Conservation (phyloP, 1,140 invertebrate genomes). For the Diuraphis noxia region DNA sequence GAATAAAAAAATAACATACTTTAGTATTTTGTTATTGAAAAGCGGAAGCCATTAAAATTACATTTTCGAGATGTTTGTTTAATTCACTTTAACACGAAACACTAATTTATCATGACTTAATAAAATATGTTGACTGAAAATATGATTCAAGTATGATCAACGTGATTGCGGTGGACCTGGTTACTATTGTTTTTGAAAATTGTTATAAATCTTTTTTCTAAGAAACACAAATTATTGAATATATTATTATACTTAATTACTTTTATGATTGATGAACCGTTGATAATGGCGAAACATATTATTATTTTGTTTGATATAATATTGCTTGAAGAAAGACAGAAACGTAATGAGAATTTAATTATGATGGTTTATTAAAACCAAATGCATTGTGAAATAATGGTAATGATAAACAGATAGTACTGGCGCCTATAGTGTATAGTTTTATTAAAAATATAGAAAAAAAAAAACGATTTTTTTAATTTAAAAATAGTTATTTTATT, state of each 20-base stretch:
- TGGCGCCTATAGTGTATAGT: not conserved
- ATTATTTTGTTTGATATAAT: not conserved
- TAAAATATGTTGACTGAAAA: not conserved
- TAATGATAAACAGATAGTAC: not conserved
- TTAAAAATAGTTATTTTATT: not conserved
- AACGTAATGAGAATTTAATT: constrained; percentile 2
- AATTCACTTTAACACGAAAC: not conserved
- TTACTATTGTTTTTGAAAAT: not conserved
- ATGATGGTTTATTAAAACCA: not conserved
- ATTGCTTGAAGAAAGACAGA: not conserved
- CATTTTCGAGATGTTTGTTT: not conserved
- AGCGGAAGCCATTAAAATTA: not conserved
- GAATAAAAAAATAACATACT: not conserved
- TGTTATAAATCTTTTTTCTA: not conserved
- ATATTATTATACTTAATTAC: constrained; percentile 2
- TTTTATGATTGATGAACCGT: not conserved
- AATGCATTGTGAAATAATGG: not conserved
- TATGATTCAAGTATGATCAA: not conserved
- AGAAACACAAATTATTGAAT: constrained; percentile 4
- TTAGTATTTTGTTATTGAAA: not conserved
- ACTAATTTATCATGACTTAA: not conserved
- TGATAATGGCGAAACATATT: not conserved
- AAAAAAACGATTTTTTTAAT: not conserved
- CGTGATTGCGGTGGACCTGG: not conserved
- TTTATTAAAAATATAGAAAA: not conserved